phyloP scores from a whole-genome alignment of 2,797 vertebrate genomes.

The Sebastes matsubarae region DNA sequence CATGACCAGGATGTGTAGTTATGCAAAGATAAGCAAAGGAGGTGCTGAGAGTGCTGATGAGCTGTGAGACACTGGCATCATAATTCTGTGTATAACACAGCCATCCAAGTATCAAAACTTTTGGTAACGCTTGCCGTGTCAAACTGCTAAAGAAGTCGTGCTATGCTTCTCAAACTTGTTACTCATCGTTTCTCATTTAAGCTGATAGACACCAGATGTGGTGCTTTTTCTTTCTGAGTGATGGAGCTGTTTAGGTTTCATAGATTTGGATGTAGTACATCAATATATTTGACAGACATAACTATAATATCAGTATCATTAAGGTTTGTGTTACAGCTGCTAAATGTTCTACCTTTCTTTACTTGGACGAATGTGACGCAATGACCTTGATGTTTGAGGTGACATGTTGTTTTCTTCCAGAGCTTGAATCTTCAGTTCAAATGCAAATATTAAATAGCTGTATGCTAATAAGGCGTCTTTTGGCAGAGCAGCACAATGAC shows the following conservation, averaged over 20 bases:
- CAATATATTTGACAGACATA: not conserved
- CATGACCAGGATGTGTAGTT: slow-evolving; percentile 80
- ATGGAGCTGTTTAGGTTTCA: slow-evolving; percentile 6
- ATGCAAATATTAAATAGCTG: slow-evolving; percentile 53
- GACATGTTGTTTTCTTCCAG: slow-evolving; percentile 5
- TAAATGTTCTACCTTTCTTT: not conserved
- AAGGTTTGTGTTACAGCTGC: not conserved
- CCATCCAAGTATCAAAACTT: slow-evolving; percentile 54
- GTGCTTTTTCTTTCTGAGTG: not conserved
- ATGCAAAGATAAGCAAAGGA: slow-evolving; percentile 78
- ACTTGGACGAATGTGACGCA: not conserved
- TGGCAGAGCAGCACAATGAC: slow-evolving; percentile 31
- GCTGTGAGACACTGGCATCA: slow-evolving; percentile 65
- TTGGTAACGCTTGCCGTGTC: not conserved
- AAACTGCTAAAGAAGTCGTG: slow-evolving; percentile 24
- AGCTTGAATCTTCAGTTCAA: slow-evolving; percentile 36
- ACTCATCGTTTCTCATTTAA: slow-evolving; percentile 18
- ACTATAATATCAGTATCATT: not conserved
- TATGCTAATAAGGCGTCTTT: slow-evolving; percentile 51
- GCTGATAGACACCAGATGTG: slow-evolving; percentile 30
- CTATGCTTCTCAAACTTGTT: not conserved
- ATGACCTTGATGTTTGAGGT: slow-evolving; percentile 30
- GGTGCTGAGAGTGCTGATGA: slow-evolving; percentile 75
- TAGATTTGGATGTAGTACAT: slow-evolving; percentile 3
- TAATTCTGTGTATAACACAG: slow-evolving; percentile 53